A percentile compares a stretch with the other conserved stretches of the same genome.
These are phyloP conservation scores for Labia minor DNA, from an alignment of 2,888 invertebrate species.

Conservation along the genomic window DNA sequence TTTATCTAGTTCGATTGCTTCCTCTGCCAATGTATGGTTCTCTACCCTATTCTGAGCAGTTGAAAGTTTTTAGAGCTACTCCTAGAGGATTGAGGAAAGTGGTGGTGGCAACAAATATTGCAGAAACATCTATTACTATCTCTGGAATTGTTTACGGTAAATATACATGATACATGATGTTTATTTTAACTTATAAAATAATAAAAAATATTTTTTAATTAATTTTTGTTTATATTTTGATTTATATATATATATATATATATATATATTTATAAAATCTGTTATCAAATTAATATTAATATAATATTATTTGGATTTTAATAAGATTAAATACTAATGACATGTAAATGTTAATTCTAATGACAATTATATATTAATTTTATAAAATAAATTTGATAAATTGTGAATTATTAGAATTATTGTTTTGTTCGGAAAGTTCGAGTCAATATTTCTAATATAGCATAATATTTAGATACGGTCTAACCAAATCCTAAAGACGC, in stretches of 20 bases:
- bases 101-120: constrained; percentile 89
- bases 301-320: no score
- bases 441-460: no score
- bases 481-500: no score
- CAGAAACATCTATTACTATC: constrained; percentile 93
- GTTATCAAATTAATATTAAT: no score
- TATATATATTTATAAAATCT: no score
- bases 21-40: constrained; percentile 89
- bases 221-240: background rate
- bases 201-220: background rate
- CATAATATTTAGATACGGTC: no score
- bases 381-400: no score
- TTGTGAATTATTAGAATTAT: no score
- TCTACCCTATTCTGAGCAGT: constrained; percentile 71
- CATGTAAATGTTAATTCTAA: no score
- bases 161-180: constrained; percentile 25
- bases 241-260: background rate
- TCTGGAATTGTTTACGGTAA: constrained; percentile 82
- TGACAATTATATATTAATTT: no score
- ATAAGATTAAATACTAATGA: no score
- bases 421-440: no score
- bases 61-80: constrained; percentile 68
- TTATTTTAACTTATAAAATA: background rate
- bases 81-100: constrained; percentile 72
- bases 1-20: constrained; percentile 42